Conservation (phyloP, 1,140 invertebrate genomes). For the Vanessa tameamea region DNA sequence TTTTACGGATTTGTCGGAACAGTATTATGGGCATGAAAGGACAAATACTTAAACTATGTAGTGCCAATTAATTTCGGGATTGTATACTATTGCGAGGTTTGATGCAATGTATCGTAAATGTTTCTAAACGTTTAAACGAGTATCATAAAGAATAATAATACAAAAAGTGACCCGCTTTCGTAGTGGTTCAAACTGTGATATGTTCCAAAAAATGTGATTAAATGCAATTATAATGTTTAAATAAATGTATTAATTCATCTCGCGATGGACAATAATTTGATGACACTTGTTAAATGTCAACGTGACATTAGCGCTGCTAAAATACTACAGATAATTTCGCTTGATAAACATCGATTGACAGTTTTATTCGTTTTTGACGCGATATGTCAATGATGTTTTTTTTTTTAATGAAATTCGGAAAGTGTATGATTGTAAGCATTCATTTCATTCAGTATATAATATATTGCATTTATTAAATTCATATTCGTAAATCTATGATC, state of each 20-base stretch:
- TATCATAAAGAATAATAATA: constrained; percentile 12
- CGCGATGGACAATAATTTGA: constrained; percentile 43
- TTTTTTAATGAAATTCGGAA: not conserved
- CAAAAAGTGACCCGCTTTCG: constrained; percentile 3
- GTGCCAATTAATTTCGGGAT: constrained; percentile 42
- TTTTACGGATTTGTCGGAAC: not conserved
- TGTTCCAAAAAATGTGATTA: constrained; percentile 59
- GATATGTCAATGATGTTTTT: constrained; percentile 2
- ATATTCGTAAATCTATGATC: constrained; percentile 10
- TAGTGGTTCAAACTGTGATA: constrained; percentile 55
- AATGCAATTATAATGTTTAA: constrained; percentile 51
- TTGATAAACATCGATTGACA: not conserved
- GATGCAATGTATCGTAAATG: constrained; percentile 1
- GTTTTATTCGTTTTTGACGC: not conserved
- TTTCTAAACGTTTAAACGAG: constrained; percentile 19
- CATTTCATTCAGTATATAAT: constrained; percentile 5
- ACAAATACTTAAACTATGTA: constrained; percentile 6
- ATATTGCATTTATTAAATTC: constrained; percentile 6
- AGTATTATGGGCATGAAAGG: constrained; percentile 18
- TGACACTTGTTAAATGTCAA: not conserved
- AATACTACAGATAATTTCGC: constrained; percentile 3
- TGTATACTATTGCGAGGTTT: constrained; percentile 15
- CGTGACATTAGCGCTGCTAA: not conserved
- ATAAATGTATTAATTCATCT: constrained; percentile 34
- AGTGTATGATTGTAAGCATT: constrained; percentile 1